These are phyloP conservation scores for Pristiophorus japonicus DNA, from an alignment of 2,113 vertebrate genomes.

Conservation along the genomic window DNA sequence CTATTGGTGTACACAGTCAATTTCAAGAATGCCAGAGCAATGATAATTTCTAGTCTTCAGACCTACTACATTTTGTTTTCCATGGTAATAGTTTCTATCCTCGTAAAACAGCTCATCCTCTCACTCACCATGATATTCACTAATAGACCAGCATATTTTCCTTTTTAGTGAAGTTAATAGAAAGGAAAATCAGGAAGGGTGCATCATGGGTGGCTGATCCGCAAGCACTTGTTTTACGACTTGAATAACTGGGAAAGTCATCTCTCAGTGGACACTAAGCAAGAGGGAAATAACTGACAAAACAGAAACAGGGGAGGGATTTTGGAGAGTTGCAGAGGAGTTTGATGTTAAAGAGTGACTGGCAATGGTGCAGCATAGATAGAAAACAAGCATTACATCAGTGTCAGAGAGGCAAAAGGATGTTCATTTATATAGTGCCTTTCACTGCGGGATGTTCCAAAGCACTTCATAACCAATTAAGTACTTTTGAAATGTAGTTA, in stretches of 20 bases:
- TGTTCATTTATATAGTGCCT: background rate
- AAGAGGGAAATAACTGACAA: background rate
- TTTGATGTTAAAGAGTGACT: background rate
- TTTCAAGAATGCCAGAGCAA: no score
- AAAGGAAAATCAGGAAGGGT: background rate
- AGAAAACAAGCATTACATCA: background rate
- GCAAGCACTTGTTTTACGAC: background rate
- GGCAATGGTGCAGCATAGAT: background rate
- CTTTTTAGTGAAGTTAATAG: background rate
- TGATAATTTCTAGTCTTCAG: no score
- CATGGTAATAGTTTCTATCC: no score
- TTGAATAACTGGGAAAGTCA: background rate
- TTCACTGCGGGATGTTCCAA: background rate
- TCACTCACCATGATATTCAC: no score
- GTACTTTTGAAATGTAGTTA: background rate
- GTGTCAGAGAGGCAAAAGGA: background rate
- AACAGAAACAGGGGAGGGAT: background rate
- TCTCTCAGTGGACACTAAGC: background rate
- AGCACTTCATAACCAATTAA: background rate
- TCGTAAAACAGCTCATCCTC: no score
- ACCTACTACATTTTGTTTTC: no score
- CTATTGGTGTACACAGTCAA: no score
- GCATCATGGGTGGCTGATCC: background rate
- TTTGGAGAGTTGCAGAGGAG: background rate
- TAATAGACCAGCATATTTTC: no score